Percentiles rank a stretch among this genome's conserved stretches.
Evolutionary conservation across 2,888 invertebrate species (phyloP).

Genomic region (Myopa testacea): DNA sequence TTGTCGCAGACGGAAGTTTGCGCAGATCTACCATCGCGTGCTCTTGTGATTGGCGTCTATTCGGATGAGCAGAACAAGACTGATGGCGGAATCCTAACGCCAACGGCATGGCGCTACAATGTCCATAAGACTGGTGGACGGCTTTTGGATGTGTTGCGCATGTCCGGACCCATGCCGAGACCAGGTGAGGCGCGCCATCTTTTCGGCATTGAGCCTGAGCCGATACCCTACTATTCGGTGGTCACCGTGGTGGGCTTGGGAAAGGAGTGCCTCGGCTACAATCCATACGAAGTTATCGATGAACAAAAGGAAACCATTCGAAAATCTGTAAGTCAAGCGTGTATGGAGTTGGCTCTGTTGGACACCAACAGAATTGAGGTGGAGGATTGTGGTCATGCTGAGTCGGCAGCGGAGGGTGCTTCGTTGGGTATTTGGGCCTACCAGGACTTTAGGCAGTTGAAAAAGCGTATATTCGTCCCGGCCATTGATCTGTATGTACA

Average conservation of each 20-base stretch:
- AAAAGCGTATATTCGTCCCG: slow-evolving; percentile 55
- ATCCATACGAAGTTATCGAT: slow-evolving; percentile 77
- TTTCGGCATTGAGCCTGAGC: slow-evolving; percentile 73
- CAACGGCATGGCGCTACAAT: slow-evolving; percentile 74
- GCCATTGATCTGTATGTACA: slow-evolving; percentile 70
- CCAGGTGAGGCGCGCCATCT: slow-evolving; percentile 73
- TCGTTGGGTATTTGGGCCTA: slow-evolving; percentile 77
- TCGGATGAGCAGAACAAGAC: slow-evolving; percentile 71
- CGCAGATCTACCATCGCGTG: slow-evolving; percentile 66
- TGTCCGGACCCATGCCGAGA: slow-evolving; percentile 70
- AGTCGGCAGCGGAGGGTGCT: slow-evolving; percentile 84
- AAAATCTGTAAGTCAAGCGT: slow-evolving; percentile 75
- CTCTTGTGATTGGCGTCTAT: slow-evolving; percentile 76
- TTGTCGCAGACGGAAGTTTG: slow-evolving; percentile 63
- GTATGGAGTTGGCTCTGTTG: slow-evolving; percentile 71
- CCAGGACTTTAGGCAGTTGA: slow-evolving; percentile 69
- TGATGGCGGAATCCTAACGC: slow-evolving; percentile 73
- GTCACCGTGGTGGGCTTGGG: slow-evolving; percentile 85
- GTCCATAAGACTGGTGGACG: slow-evolving; percentile 69
- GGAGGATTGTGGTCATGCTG: slow-evolving; percentile 80
- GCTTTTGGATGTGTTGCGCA: slow-evolving; percentile 71
- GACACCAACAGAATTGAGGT: slow-evolving; percentile 73
- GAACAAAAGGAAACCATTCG: slow-evolving; percentile 81
- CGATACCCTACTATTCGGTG: slow-evolving; percentile 70
- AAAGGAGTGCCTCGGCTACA: slow-evolving; percentile 75